Conservation (phyloP, 2,113 vertebrate species). For the Oreochromis tanganicae region DNA sequence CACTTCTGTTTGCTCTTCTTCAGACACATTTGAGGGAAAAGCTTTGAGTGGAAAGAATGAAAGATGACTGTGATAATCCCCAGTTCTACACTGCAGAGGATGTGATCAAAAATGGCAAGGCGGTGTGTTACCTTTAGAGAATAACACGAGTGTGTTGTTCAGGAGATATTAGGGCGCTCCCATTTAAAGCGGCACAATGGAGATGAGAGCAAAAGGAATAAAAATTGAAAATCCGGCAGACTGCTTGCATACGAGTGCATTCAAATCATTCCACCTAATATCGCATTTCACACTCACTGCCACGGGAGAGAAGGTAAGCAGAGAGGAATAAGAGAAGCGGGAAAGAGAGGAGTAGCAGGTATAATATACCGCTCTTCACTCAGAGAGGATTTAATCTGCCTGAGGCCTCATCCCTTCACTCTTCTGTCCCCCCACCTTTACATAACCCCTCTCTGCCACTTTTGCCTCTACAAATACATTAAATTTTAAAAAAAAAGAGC, state of each 20-base stretch:
- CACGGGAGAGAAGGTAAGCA: not conserved
- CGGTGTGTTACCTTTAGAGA: not conserved
- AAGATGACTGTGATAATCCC: not conserved
- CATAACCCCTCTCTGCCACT: constrained; percentile 1
- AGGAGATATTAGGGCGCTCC: not conserved
- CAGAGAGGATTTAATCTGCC: constrained; percentile 49
- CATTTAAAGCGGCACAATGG: not conserved
- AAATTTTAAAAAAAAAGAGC: not conserved
- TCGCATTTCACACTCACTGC: constrained; percentile 34
- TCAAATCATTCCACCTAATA: constrained; percentile 8
- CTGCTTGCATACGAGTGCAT: not conserved
- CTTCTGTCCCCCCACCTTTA: constrained; percentile 5
- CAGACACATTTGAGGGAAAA: not conserved
- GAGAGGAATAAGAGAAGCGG: not conserved
- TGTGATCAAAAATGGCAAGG: not conserved
- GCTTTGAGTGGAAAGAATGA: not conserved
- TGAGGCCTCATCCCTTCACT: constrained; percentile 22
- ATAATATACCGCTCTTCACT: constrained; percentile 46
- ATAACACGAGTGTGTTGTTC: not conserved
- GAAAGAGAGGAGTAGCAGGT: constrained; percentile 9
- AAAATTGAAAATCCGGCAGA: not conserved
- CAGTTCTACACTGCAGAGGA: not conserved
- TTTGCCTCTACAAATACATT: not conserved
- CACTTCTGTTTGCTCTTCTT: not conserved
- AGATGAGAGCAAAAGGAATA: not conserved